Evolutionary conservation across 2,113 vertebrate genomes (phyloP).

Genomic region (Xenus cinereus): DNA sequence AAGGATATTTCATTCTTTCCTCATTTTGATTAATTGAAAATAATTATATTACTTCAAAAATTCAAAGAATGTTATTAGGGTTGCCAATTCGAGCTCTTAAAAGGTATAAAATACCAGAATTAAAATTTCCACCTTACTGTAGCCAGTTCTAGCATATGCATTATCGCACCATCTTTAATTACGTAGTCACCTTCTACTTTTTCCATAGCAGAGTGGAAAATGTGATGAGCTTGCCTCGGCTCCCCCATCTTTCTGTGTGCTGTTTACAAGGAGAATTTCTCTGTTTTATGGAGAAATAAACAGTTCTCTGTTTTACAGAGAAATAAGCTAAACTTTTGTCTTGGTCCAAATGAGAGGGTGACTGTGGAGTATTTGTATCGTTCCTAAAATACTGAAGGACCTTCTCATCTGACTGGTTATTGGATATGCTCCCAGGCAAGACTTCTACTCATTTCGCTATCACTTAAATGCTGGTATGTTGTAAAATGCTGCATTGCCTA

Average conservation of each 20-base stretch:
- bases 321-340: background rate
- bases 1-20: constrained; percentile 6
- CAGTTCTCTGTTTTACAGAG: background rate
- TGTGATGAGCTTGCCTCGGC: background rate
- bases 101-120: constrained; percentile 12
- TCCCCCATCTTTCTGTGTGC: background rate
- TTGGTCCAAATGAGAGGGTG: background rate
- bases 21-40: constrained; percentile 33
- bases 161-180: background rate
- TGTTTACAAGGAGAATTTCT: background rate
- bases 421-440: background rate
- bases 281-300: too few species aligned
- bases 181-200: background rate
- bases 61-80: background rate
- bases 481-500: background rate
- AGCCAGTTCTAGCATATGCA: background rate
- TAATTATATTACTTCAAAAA: constrained; percentile 4
- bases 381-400: background rate
- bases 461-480: background rate
- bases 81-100: background rate
- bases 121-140: background rate
- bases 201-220: constrained; percentile 26
- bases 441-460: background rate
- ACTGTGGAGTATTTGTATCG: background rate
- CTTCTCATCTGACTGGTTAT: background rate